These are phyloP conservation scores for Tetragonisca angustula DNA, from an alignment of 2,888 invertebrate genomes.

Conservation along the genomic window DNA sequence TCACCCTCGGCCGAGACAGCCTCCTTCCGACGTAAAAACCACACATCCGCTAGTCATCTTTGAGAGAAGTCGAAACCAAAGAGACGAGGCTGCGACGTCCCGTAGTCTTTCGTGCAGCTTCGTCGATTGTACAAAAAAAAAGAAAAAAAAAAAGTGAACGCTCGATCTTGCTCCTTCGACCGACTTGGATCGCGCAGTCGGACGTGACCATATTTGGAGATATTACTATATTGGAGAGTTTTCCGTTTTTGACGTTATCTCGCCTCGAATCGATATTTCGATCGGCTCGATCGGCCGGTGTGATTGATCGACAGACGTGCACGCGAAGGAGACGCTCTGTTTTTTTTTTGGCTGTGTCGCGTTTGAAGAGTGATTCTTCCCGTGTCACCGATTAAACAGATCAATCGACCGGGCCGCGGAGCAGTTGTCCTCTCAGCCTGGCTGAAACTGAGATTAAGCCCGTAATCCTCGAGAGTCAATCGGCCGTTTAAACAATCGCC, in stretches of 20 bases:
- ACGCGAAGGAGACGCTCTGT: background rate
- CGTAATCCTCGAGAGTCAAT: conserved; percentile 48
- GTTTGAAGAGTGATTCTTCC: conserved; percentile 27
- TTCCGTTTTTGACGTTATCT: background rate
- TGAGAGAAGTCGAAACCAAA: background rate
- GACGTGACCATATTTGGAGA: no score
- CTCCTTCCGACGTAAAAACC: background rate
- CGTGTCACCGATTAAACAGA: conserved; percentile 28
- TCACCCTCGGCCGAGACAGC: background rate
- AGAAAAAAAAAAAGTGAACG: no score
- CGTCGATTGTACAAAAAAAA: background rate
- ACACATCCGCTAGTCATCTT: no score
- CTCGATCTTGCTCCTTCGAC: background rate
- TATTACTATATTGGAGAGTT: background rate
- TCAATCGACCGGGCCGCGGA: conserved; percentile 22
- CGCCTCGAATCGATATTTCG: background rate
- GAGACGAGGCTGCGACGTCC: background rate
- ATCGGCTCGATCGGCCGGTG: conserved; percentile 11
- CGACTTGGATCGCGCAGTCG: background rate
- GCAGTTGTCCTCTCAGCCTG: no score
- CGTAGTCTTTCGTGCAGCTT: background rate
- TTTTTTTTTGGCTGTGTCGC: background rate
- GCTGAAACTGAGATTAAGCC: conserved; percentile 45
- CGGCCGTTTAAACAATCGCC: conserved; percentile 28
- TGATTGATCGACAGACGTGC: background rate